Evolutionary conservation across 2,113 vertebrate species (phyloP).

Genomic region (zebrafish (Danio rerio)): GRCz12tu NC_133179.1:15201001-15201500

Average conservation of each 20-base stretch:
- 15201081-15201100: background rate
- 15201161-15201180: slow-evolving; percentile 32
- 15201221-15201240: slow-evolving; percentile 39
- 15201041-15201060: too few species aligned
- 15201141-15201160: background rate
- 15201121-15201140: background rate
- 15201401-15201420: background rate
- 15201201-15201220: slow-evolving; percentile 34
- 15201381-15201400: slow-evolving; percentile 1
- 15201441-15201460: background rate
- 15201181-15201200: slow-evolving; percentile 24
- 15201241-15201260: background rate
- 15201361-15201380: slow-evolving; percentile 27
- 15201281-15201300: slow-evolving; percentile 1
- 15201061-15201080: background rate
- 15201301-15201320: background rate
- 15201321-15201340: background rate
- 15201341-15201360: background rate
- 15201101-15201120: background rate
- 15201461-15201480: slow-evolving; percentile 14
- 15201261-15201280: background rate
- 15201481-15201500: background rate
- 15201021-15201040: too few species aligned
- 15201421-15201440: background rate
- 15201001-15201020: too few species aligned